Base-by-base conservation (phyloP, 2,113 vertebrate genomes). In the Pseudopodoces humilis region DNA sequence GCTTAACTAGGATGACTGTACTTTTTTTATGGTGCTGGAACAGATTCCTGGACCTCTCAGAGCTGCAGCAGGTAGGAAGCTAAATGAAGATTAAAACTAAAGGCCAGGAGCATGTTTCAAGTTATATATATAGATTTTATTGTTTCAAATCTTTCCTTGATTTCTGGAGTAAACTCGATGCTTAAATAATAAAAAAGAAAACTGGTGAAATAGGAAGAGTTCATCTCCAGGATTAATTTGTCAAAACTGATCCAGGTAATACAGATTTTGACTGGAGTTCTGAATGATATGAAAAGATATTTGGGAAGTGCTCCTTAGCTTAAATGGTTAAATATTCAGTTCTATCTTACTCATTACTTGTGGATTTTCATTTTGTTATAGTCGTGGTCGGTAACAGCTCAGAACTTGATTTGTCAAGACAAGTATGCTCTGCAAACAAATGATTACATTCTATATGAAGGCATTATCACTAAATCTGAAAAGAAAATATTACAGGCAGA, bases 401-500 rank as follows among this genome's bases (percentile, higher is more conserved):
- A 58, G 86, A 84, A 92, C 93, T 85, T 96, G 96, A 95, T 97
- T 94, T 96, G 92, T 97, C 96, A 96, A 94, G 97, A 94, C 95
- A 97, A 97, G 97, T 95, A 96, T 83, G 86, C 78, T 96, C 95
- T 95, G 95, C 92, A 93, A 96, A 96, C 94, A 96, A 97, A 97
- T 94, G 88, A 96, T 96, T 96, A 80, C 95, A 15, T 95, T 95
- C 94, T 93, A 67, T 96, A 92, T 93, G 91, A 96, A 97, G 96
- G 95, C 91, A 90, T 97, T 97, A 91, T 95, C 95, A 82, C 86
- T 69, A 78, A 93, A 97, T 97, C 95, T 95, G 96, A 97, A 96
- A 92, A 67, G 91, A 94, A 96, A 92, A 92, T 96, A 95, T 93
- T 94, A 82, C 75, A 50, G 83, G 90, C 87, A 92, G 83, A 92